Evolutionary conservation across 2,888 invertebrate species (phyloP).

Genomic region (Tubulanus polymorphus): DNA sequence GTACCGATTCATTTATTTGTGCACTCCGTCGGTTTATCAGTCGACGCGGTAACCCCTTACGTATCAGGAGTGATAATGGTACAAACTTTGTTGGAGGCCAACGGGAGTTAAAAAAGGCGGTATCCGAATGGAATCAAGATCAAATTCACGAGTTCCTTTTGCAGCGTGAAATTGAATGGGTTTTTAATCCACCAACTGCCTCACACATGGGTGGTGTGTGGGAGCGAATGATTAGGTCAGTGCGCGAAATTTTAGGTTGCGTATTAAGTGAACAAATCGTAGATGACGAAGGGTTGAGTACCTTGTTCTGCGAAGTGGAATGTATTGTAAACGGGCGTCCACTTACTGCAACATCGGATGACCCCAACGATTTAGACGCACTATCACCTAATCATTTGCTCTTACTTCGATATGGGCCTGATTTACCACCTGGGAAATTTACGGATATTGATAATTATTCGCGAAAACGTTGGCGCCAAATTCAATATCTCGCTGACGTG

Average conservation of each 20-base stretch:
- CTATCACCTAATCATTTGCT: slow-evolving; percentile 38
- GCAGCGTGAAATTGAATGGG: slow-evolving; percentile 4
- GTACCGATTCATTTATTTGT: slow-evolving; percentile 4
- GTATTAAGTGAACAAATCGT: too few relatives aligned
- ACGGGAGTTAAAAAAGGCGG: neutral
- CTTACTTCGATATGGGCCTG: slow-evolving; percentile 12
- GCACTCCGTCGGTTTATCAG: neutral
- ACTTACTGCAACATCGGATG: slow-evolving; percentile 4
- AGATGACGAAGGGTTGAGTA: too few relatives aligned
- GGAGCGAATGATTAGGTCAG: neutral
- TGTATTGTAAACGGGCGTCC: slow-evolving; percentile 3
- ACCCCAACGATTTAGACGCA: slow-evolving; percentile 1
- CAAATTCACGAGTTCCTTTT: neutral
- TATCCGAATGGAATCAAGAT: neutral
- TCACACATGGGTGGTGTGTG: neutral
- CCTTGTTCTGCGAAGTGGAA: slow-evolving; percentile 4
- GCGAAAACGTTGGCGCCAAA: neutral
- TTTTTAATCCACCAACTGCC: slow-evolving; percentile 1
- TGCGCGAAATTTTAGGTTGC: too few relatives aligned
- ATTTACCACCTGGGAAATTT: neutral
- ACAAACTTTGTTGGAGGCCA: slow-evolving; percentile 21
- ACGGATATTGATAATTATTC: neutral
- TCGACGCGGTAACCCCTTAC: neutral
- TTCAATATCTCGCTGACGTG: neutral
- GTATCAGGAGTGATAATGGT: slow-evolving; percentile 13